Base-by-base conservation (phyloP, 2,888 invertebrate genomes). In the Apamea monoglypha region DNA sequence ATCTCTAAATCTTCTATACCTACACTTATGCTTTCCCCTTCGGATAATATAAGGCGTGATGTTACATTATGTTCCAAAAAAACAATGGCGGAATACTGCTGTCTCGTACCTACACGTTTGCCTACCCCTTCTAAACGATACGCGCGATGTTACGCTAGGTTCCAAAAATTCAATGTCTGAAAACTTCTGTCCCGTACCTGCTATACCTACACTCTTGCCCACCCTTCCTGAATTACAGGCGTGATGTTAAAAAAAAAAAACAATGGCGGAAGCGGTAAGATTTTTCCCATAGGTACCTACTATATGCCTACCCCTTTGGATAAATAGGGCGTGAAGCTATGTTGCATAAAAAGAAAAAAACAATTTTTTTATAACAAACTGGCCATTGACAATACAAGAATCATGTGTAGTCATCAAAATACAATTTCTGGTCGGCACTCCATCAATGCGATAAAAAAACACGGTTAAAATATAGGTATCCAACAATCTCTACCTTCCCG, bases 61-160 rank as follows among this genome's bases (percentile, higher is more conserved):
- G 50, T 6, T 6, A 50, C 5, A 16, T 16, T 50, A 16, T 16
- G 5, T 50, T 50, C 47, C 47, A 50, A 50, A 50, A 50, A 50
- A 50, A 50, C 47, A 50, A 50, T 50, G 18, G 18, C 50, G 18
- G 50, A 50, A 50, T 5, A 6, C 18, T 50, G 5, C 50, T 50
- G 18, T 18, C 18, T 50, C 50, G 18, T 56, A 56, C 53, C 53
- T 3, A 56, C n/a, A n/a, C 12, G 8, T 56, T 3, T 59, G n/a
- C 12, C n/a, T 1, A 5, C n/a, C 59, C n/a, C 12, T n/a, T n/a
- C 4, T 1, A 14, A n/a, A n/a, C 8, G n/a, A 59, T 6, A n/a
- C 14, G 1, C n/a, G 12, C n/a, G 5, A n/a, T 14, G 14, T 12
- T 14, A 59, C 0, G 1, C 12, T 14, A 14, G 4, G 6, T n/a